Evolutionary conservation across 2,797 vertebrate species (phyloP), one percentile per base, ranked within the genome.

Genomic region (Myotis findleyi): DNA sequence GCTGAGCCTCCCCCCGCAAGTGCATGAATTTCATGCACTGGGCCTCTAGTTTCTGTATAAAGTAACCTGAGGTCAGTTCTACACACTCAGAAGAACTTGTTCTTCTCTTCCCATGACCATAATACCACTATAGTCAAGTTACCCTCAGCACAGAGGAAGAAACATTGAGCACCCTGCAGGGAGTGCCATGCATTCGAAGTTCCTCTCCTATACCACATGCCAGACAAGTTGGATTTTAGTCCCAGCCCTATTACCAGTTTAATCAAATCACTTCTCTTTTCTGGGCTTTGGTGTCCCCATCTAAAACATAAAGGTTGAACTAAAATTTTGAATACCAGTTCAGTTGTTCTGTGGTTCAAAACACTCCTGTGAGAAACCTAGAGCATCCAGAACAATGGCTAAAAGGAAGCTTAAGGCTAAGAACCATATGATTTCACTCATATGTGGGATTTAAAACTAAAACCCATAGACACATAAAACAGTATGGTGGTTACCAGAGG

Each of bases 251-350:
- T 77, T 72, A 87, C 14, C 69, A 86, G 36, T 89, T 87, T 41
- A 87, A 17, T 91, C 36, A 94, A 94, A 86, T 86, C 20, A 36
- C 64, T 95, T 69, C 36, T 69, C 27, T 95, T 95, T 87, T 64
- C 55, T 95, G 14, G 17, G 21, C 16, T 85, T 76, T 86, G 27
- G 53, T 51, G 27, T 71, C 44, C 16, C 68, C 27, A 76, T 82
- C 3, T 12, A 89, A 94, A 94, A 82, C 12, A 92, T 68, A 76
- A 95, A 92, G 57, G 27, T 64, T 75, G 12, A 80, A 47, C 18
- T 75, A 76, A 57, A 93, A 92, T 27, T n/a, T 80, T 80, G 76
- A 82, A 81, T 25, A 17, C 23, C 89, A 93, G 25, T 7, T 89
- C 47, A 76, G 68, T 75, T 87, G 36, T 27, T 95, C 75, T 66